phyloP scores from a whole-genome alignment of 37 sponge, comb jelly and placozoan genomes.

The Ianthella basta region DNA sequence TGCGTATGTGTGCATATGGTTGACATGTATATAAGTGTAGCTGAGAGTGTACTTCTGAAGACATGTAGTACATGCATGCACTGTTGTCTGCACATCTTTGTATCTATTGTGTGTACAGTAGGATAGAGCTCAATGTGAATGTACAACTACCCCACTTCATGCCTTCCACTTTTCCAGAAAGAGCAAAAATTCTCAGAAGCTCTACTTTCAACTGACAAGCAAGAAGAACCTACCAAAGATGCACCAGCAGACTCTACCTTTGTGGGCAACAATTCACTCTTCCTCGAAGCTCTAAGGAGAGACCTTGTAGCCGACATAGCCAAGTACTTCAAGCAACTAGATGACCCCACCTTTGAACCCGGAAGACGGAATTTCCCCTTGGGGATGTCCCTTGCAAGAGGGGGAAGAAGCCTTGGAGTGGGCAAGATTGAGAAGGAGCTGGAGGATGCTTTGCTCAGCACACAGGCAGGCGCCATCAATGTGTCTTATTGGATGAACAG shows the following conservation, averaged over 20 bases:
- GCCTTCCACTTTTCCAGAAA: too few species aligned
- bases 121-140: background rate
- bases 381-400: conserved; percentile 22
- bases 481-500: conserved; percentile 8
- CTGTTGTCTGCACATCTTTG: too few species aligned
- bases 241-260: background rate
- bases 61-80: too few species aligned
- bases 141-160: background rate
- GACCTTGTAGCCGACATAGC: background rate
- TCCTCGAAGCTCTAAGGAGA: background rate
- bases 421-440: conserved; percentile 10
- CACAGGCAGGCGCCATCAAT: background rate
- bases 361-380: background rate
- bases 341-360: conserved; percentile 3
- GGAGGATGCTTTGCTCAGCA: background rate
- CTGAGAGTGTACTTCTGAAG: too few species aligned
- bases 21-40: background rate
- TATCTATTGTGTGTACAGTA: too few species aligned
- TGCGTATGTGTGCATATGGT: background rate
- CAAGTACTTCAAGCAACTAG: conserved; percentile 11
- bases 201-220: too few species aligned
- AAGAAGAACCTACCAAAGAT: too few species aligned
- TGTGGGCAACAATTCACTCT: background rate
- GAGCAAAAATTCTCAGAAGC: too few species aligned
- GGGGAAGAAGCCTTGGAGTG: background rate